Base-by-base conservation (phyloP, 2,113 vertebrate species). In the Myxocyprinus asiaticus region DNA sequence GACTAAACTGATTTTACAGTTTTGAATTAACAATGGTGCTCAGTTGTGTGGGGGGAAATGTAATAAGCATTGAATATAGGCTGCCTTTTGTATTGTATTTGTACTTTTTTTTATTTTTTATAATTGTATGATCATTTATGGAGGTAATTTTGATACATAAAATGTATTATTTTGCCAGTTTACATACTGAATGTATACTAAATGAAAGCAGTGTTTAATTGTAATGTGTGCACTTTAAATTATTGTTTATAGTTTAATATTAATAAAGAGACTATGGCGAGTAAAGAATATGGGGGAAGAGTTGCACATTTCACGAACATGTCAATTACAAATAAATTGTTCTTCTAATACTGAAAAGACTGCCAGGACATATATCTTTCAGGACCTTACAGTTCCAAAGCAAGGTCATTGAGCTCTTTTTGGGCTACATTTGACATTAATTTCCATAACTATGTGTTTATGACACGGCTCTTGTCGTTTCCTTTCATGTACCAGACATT, bases 1-100 rank as follows among this genome's bases (percentile, higher is more conserved):
- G 15, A 33, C 48, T 44, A 56, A 77, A 67, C 55, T 71, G 6
- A 53, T 75, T 73, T 44, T 48, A 9, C 53, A 70, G 22, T 56
- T 66, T 42, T 66, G 4, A 15, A 8, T 58, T 64, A 10, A 44
- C 42, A 42, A 48, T 50, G 53, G 56, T 78, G 81, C 61, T 55
- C 42, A 77, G 66, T 65, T 15, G 4, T 6, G 51, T n/a, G 17
- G 0, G 4, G 17, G 6, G 7, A 53, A 68, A 10, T 12, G 3
- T 33, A 33, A 33, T 33, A 33, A 33, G 22, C 22, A 33, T 12
- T n/a, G 1, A n/a, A n/a, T 56, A 44, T 7, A 74, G 71, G 11
- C 12, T 48, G 3, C 0, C n/a, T 59, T 72, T 59, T 72, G 70
- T 59, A 44, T 55, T 11, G 51, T n/a, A 4, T 72, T 10, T 74